A percentile compares a stretch with the other conserved stretches of the same genome.
phyloP scores from a whole-genome alignment of 2,888 invertebrate species.

The Volucella zonaria region DNA sequence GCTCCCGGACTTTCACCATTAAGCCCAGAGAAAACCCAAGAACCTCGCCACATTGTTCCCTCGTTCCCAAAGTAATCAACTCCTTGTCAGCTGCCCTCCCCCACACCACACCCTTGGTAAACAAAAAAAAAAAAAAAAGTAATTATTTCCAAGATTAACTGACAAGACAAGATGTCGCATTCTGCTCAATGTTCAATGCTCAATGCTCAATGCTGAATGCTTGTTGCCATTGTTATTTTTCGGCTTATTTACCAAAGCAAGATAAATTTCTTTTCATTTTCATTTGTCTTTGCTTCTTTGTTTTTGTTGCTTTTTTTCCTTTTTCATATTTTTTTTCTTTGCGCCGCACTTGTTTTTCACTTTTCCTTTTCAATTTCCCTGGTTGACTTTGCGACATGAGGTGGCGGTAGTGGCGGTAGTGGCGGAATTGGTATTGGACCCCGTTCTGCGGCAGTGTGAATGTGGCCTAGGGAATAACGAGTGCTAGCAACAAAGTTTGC shows the following conservation, averaged over 20 bases:
- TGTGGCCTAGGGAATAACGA: neutral
- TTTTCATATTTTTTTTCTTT: neutral
- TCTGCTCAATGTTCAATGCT: conserved; percentile 28
- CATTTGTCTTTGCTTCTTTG: neutral
- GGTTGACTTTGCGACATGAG: neutral
- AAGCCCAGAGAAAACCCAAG: conserved; percentile 26
- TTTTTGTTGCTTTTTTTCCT: conserved; percentile 4
- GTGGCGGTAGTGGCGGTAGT: neutral
- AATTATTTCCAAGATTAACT: conserved; percentile 72
- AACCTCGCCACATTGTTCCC: conserved; percentile 3
- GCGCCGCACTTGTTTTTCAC: conserved; percentile 14
- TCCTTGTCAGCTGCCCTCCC: conserved; percentile 3
- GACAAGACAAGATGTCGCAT: conserved; percentile 73
- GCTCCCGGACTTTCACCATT: neutral
- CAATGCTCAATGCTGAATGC: no score
- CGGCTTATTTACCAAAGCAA: conserved; percentile 67
- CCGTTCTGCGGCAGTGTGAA: neutral
- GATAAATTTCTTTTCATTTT: conserved; percentile 61
- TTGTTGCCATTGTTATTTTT: conserved; percentile 69
- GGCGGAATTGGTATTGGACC: neutral
- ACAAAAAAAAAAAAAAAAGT: conserved; percentile 60
- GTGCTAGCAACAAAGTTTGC: neutral
- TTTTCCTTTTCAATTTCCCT: conserved; percentile 46
- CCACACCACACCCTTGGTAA: neutral
- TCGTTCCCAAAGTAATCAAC: conserved; percentile 36